phyloP scores from a whole-genome alignment of 2,113 vertebrate species.

The Gymnarchus niloticus region DNA sequence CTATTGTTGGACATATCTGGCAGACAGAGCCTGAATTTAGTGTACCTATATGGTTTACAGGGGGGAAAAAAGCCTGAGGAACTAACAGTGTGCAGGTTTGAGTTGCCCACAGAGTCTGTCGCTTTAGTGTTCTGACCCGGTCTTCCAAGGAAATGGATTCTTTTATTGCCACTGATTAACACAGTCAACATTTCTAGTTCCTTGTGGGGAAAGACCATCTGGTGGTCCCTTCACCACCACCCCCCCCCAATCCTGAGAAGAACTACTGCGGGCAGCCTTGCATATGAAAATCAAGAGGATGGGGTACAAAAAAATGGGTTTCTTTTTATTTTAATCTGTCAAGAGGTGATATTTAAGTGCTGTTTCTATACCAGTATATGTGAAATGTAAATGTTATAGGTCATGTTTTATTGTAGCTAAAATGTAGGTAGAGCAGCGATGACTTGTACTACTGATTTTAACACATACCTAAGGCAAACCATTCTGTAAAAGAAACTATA shows the following conservation, averaged over 20 bases:
- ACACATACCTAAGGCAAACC: slow-evolving; percentile 46
- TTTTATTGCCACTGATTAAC: not conserved
- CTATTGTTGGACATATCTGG: not conserved
- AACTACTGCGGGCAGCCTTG: not conserved
- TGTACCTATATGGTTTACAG: no score
- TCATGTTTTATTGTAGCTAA: slow-evolving; percentile 83
- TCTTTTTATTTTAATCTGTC: slow-evolving; percentile 16
- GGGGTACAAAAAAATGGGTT: not conserved
- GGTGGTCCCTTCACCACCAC: not conserved
- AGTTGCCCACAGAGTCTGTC: not conserved
- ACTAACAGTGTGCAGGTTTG: not conserved
- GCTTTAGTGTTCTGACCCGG: no score
- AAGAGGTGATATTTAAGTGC: slow-evolving; percentile 67
- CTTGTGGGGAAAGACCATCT: not conserved
- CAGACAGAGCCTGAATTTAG: not conserved
- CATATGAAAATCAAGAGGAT: not conserved
- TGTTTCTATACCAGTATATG: slow-evolving; percentile 73
- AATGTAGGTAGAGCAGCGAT: slow-evolving; percentile 74
- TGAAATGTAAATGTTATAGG: slow-evolving; percentile 80
- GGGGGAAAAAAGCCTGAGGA: no score
- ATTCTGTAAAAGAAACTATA: slow-evolving; percentile 56
- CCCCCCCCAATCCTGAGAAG: not conserved
- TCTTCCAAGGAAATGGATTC: not conserved
- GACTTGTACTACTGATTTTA: slow-evolving; percentile 84
- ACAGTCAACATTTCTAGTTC: not conserved